A percentile compares a stretch with the other conserved stretches of the same genome.
Conservation (phyloP, 2,113 vertebrate species). For the Poecile atricapillus region DNA sequence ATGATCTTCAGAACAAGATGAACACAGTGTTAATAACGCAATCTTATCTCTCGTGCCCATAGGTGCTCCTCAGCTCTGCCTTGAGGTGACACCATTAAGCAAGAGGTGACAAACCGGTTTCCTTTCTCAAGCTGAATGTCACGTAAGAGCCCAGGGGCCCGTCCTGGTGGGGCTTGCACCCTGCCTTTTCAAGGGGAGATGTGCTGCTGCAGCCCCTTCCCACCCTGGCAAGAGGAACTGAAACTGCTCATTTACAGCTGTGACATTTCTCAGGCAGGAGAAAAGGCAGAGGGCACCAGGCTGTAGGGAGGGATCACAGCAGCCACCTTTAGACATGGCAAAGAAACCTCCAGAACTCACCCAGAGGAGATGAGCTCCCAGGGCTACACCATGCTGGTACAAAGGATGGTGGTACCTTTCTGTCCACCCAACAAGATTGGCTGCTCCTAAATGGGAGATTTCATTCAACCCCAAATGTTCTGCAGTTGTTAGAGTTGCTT, state of each 20-base stretch:
- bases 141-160: neutral
- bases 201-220: neutral
- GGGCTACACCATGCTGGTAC: neutral
- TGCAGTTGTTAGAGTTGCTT: neutral
- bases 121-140: neutral
- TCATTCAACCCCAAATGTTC: neutral
- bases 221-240: neutral
- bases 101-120: constrained; percentile 32
- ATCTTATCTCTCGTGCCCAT: neutral
- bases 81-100: neutral
- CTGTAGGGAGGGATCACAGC: neutral
- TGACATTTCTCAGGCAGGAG: neutral
- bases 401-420: neutral
- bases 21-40: neutral
- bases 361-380: neutral
- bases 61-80: neutral
- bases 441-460: neutral
- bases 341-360: neutral
- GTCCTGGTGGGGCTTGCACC: neutral
- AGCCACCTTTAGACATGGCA: neutral
- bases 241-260: neutral
- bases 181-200: neutral
- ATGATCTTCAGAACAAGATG: neutral
- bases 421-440: neutral
- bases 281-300: neutral